Evolutionary conservation across 2,888 invertebrate species (phyloP), one percentile per base, ranked within the genome.

Genomic region (Ecliptopera silaceata): DNA sequence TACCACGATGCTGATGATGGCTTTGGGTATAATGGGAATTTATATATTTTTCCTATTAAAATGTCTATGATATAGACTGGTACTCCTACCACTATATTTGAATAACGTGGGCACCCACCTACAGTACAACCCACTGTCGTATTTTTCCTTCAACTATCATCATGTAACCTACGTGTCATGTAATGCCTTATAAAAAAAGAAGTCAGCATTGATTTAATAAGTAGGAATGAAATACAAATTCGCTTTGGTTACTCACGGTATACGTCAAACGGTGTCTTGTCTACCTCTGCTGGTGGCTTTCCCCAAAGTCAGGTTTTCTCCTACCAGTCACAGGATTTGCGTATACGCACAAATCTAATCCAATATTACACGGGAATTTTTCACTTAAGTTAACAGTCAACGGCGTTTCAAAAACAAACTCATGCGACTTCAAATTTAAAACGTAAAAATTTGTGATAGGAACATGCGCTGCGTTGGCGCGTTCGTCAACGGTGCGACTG

Each of bases 81-180:
- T 34, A 15, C 41, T 41, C 49, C 85, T 86, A 86, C 84, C 86
- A 85, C 86, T 75, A 77, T 73, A 73, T 80, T 71, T 70, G 74
- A 75, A 75, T 74, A 80, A 88, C 88, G 88, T 88, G 88, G 89
- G 89, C 85, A 77, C 78, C 69, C 88, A 86, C 88, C 89, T 88
- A 86, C 86, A 79, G 69, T 61, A 65, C 86, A 78, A 72, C 89
- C 90, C 88, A 90, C 89, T 77, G 74, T 66, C 71, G 71, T 82
- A 81, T 80, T 80, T 84, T 82, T 83, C 74, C 72, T 77, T 79
- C 76, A 77, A 78, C 68, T 64, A 65, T 45, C 49, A 63, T 66
- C 43, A 26, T 44, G 75, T 82, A 82, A 78, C 79, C 82, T 87
- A 87, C 88, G 85, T 88, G 86, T 83, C 85, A 84, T 88, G 86